Base-by-base conservation (phyloP, 1,140 invertebrate genomes). In the Pinna nobilis region DNA sequence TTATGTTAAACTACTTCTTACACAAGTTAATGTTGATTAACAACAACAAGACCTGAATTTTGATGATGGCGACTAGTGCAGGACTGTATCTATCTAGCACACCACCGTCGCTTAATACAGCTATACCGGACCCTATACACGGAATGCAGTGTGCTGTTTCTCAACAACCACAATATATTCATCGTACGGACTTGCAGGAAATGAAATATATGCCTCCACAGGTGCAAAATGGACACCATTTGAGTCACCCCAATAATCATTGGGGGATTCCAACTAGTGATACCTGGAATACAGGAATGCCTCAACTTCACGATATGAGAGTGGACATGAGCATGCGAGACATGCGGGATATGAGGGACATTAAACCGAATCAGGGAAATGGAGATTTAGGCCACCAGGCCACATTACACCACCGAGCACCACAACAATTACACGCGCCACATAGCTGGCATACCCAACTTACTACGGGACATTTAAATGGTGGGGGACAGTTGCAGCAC, bases 171-270 rank as follows among this genome's bases (percentile, higher is more conserved):
- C 76, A 78, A 50, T 83, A 81, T 75, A 73, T 77, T 23, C 81
- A 79, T 44, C 70, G 79, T 59, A 71, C 73, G 39, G 70, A 90
- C 60, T 80, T 86, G 92, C 94, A 85, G 92, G 96, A 97, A 88
- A 96, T 98, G 95, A 98, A 98, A 90, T 98, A 97, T 89, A 93
- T 95, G 92, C 93, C 95, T 67, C 92, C 93, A 65, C 85, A 85
- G 47, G 81, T 84, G 49, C 86, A 88, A 66, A 92, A 94, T 90
- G 88, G 93, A 79, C 87, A 94, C 86, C 91, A 94, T 84, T 89
- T 93, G 88, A 91, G 91, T 37, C 82, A 84, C 63, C 87, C 84
- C 55, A 90, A 91, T 68, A 95, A 95, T 89, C 95, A 95, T 0
- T 97, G 95, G 95, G 93, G 93, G 80, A 94, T 81, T 70, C 76